Conservation (phyloP, 2,113 vertebrate species). For the Dolichallabes microphthalmus region DNA sequence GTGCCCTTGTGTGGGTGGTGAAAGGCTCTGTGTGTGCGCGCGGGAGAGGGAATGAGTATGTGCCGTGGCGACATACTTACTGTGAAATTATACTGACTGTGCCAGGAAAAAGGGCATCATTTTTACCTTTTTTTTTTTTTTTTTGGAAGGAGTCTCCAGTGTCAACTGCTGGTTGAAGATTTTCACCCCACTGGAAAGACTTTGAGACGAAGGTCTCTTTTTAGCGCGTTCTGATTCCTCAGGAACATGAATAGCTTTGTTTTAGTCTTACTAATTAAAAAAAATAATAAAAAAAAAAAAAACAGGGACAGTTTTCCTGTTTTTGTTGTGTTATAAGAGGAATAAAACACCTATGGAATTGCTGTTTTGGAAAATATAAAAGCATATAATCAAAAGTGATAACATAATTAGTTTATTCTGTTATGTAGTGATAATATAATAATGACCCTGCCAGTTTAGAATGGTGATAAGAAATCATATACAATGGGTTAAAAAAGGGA, state of each 20-base stretch:
- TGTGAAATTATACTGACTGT: neutral
- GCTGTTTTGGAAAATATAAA: neutral
- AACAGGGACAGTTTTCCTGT: neutral
- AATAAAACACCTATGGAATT: neutral
- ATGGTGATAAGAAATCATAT: neutral
- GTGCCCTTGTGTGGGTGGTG: conserved; percentile 5
- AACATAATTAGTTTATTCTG: neutral
- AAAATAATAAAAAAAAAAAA: no score
- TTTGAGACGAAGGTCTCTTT: neutral
- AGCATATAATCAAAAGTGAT: neutral
- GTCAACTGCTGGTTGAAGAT: neutral
- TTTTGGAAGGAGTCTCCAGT: conserved; percentile 1
- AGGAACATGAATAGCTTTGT: neutral
- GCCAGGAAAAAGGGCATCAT: neutral
- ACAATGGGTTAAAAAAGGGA: neutral
- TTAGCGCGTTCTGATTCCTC: neutral
- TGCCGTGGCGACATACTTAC: neutral
- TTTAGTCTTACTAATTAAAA: neutral
- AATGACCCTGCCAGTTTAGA: neutral
- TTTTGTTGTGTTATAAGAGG: neutral
- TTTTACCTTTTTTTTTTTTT: no score
- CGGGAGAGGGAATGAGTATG: neutral
- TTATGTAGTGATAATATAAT: neutral
- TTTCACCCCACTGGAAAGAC: neutral
- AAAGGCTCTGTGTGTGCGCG: neutral